Base-by-base conservation (phyloP, 2,113 vertebrate genomes). In the Maccullochella peelii region DNA sequence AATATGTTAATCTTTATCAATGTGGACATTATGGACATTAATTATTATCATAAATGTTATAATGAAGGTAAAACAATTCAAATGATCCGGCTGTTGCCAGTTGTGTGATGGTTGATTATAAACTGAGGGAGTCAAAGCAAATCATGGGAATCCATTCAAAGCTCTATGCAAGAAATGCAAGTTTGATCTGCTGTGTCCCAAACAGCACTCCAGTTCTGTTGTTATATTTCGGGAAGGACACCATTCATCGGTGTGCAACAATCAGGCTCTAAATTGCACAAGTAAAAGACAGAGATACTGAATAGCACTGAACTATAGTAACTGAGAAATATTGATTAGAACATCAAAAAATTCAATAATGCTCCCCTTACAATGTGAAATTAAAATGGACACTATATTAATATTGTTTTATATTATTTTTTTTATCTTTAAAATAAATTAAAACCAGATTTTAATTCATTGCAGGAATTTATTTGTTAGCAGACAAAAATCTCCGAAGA, bases 1-100 rank as follows among this genome's bases (percentile, higher is more conserved):
- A 67, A 65, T 52, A 62, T 85, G 55, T 49, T 80, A 38, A 74
- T 69, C 66, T 86, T 47, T 20, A 73, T 70, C 63, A 58, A 15
- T 23, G 23, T 75, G 74, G 59, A 65, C 58, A 68, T 71, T 61
- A 55, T 23, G 42, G 18, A 27, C 49, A 42, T 63, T n/a, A 7
- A 54, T 74, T 49, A 65, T 58, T 47, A 50, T 62, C 66, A 65
- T 6, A 68, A 9, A 74, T 3, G 2, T 66, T 73, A 38, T 21
- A 73, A 57, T 33, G 54, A 42, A 50, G n/a, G 20, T 67, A 54
- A 75, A 74, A 75, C 25, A 57, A 44, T 68, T 61, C 30, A 67
- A 61, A 82, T 44, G 0, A 84, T 47, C 12, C 8, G 36, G 44
- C 27, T 50, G 33, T 58, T 63, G 54, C 36, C 44, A 69, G 38